phyloP scores from a whole-genome alignment of 2,888 invertebrate species.

The Ochropacha duplaris region DNA sequence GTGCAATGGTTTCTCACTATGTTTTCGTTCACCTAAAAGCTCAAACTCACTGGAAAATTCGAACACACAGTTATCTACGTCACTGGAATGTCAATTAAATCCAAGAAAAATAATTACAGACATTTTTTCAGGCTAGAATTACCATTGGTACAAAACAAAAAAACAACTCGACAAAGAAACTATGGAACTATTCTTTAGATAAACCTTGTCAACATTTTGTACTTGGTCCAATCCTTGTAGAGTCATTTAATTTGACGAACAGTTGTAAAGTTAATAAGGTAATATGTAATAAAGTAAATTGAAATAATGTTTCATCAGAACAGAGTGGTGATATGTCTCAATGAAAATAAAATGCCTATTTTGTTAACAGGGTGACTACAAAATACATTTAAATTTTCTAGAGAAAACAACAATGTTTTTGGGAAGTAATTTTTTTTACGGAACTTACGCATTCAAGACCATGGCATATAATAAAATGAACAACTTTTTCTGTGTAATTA shows the following conservation, averaged over 20 bases:
- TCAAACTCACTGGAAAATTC: no score
- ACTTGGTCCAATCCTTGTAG: constrained; percentile 57
- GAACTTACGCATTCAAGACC: constrained; percentile 57
- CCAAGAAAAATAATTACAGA: not conserved
- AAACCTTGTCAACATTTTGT: constrained; percentile 74
- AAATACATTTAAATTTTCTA: constrained; percentile 51
- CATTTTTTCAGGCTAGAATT: constrained; percentile 56
- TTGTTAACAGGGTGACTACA: constrained; percentile 63
- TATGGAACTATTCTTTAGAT: constrained; percentile 61
- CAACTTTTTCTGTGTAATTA: constrained; percentile 60
- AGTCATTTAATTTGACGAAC: constrained; percentile 56
- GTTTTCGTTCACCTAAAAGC: no score
- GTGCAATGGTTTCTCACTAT: no score
- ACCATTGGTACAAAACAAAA: constrained; percentile 45
- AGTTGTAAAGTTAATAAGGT: constrained; percentile 66
- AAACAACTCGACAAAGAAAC: constrained; percentile 52
- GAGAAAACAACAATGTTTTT: constrained; percentile 53
- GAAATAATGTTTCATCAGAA: not conserved
- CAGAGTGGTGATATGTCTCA: constrained; percentile 12
- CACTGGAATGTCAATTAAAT: no score
- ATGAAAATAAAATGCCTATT: constrained; percentile 12
- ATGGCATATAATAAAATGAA: constrained; percentile 52
- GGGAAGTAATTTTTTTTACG: constrained; percentile 66
- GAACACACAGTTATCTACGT: no score
- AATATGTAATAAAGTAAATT: constrained; percentile 12